Conservation (phyloP, 2,113 vertebrate genomes). For the Amia ocellicauda region DNA sequence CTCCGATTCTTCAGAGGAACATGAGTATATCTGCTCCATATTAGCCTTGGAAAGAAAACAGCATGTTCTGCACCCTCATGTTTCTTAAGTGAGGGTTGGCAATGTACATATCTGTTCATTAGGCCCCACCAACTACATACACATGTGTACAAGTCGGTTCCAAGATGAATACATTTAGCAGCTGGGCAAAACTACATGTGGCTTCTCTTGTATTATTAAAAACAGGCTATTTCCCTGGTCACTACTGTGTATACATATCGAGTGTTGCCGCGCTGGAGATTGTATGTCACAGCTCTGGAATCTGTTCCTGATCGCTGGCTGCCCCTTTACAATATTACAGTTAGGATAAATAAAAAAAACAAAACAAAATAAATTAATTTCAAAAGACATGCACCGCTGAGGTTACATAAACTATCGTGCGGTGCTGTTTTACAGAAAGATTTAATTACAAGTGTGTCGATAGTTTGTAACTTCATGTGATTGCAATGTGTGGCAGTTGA, state of each 20-base stretch:
- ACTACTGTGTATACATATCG: slow-evolving; percentile 38
- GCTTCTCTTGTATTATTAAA: slow-evolving; percentile 22
- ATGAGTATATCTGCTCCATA: not conserved
- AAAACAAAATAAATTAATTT: not conserved
- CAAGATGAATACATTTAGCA: not conserved
- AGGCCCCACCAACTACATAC: not conserved
- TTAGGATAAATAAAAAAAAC: slow-evolving; percentile 24
- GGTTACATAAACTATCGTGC: slow-evolving; percentile 32
- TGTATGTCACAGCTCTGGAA: slow-evolving; percentile 49
- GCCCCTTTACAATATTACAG: slow-evolving; percentile 26
- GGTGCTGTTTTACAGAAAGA: slow-evolving; percentile 32
- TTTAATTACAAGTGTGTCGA: no score
- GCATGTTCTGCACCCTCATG: not conserved
- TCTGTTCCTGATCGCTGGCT: slow-evolving; percentile 24
- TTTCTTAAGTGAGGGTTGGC: not conserved
- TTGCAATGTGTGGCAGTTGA: no score
- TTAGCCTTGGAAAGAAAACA: not conserved
- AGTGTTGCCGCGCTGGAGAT: slow-evolving; percentile 36
- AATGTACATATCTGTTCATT: not conserved
- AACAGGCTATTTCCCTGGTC: slow-evolving; percentile 34
- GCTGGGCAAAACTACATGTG: slow-evolving; percentile 13
- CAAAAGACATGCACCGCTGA: slow-evolving; percentile 23
- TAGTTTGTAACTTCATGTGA: no score
- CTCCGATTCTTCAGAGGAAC: not conserved
- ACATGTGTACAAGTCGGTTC: slow-evolving; percentile 3